Conservation (phyloP, 35 echinoderm and acorn worm species). For the Heliocidaris tuberculata region DNA sequence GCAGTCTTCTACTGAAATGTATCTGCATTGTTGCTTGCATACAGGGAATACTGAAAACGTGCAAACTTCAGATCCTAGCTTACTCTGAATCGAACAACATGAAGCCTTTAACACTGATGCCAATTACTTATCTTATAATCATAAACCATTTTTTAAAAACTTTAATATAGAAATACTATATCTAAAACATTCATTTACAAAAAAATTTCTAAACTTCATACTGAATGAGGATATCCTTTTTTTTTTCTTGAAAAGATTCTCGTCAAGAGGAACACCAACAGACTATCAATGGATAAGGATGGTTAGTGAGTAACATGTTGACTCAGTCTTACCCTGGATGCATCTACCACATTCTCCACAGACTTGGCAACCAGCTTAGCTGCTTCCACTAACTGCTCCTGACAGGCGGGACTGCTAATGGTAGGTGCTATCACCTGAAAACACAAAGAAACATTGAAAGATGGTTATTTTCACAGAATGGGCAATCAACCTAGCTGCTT, state of each 20-base stretch:
- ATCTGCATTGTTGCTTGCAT: too few species aligned
- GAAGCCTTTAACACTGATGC: too few species aligned
- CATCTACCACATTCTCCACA: constrained; percentile 90
- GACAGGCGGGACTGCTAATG: constrained; percentile 94
- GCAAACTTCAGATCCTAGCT: too few species aligned
- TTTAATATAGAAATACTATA: too few species aligned
- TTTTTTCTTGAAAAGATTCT: background rate
- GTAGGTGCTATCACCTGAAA: constrained; percentile 91
- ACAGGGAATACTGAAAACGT: too few species aligned
- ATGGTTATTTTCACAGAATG: background rate
- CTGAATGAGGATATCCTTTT: background rate
- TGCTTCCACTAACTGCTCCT: constrained; percentile 96
- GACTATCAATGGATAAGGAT: background rate
- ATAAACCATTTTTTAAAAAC: too few species aligned
- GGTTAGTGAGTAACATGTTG: background rate
- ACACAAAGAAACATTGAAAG: background rate
- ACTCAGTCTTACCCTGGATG: constrained; percentile 67
- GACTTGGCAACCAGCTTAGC: constrained; percentile 96
- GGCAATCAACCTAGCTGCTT: constrained; percentile 66
- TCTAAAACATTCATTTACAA: too few species aligned
- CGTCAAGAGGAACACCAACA: background rate
- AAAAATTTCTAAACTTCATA: background rate
- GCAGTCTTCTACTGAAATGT: too few species aligned
- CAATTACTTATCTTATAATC: too few species aligned
- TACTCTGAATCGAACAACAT: too few species aligned